Evolutionary conservation across 2,797 vertebrate species (phyloP).

Genomic region (Falco rusticolus): DNA sequence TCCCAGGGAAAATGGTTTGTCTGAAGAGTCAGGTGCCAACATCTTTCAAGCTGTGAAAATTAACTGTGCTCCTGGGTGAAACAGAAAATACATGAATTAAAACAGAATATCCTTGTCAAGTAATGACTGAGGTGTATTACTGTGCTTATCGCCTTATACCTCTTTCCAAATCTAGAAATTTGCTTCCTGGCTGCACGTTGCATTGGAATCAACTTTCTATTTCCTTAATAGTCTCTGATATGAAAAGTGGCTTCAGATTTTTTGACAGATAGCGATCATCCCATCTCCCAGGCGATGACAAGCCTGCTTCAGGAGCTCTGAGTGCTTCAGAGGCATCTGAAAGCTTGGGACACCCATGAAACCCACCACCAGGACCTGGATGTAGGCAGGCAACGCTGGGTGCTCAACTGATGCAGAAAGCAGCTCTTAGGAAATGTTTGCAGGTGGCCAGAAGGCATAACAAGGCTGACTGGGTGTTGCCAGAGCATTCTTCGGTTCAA

Average conservation of each 20-base stretch:
- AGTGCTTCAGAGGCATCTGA: not conserved
- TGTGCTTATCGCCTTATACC: not conserved
- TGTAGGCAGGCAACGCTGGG: not conserved
- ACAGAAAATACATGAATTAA: not conserved
- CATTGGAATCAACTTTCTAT: not conserved
- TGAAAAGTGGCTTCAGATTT: not conserved
- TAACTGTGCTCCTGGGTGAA: not conserved
- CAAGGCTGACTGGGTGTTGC: not conserved
- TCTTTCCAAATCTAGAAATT: not conserved
- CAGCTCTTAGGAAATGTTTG: not conserved
- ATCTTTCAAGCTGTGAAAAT: not conserved
- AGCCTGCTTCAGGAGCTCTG: not conserved
- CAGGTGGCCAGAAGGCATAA: not conserved
- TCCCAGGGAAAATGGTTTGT: not conserved
- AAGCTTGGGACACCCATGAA: not conserved
- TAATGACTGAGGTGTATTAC: not conserved
- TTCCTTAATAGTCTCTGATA: not conserved
- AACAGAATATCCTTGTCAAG: not conserved
- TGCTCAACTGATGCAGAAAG: not conserved
- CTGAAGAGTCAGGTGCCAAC: not conserved
- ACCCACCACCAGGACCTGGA: not conserved
- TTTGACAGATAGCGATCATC: not conserved
- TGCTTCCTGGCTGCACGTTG: not conserved
- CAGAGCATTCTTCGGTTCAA: not conserved
- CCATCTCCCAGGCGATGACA: not conserved